A percentile compares a stretch with the other conserved stretches of the same genome.
These are phyloP conservation scores for Pteria penguin DNA, from an alignment of 2,888 invertebrate species.

Conservation along the genomic window DNA sequence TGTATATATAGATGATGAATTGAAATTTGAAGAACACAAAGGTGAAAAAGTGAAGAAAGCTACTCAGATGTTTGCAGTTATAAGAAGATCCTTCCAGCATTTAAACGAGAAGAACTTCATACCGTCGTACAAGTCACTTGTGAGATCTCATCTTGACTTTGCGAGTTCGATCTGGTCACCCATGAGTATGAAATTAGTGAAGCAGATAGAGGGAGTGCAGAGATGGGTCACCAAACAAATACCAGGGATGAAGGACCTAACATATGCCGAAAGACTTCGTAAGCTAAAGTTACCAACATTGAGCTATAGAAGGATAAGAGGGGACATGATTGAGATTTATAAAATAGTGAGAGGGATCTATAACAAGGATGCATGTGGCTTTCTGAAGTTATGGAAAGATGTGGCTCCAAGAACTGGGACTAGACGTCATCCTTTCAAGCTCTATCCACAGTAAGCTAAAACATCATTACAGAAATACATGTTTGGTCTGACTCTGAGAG, in stretches of 20 bases:
- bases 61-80: neutral
- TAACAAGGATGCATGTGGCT: neutral
- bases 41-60: slow-evolving; percentile 7
- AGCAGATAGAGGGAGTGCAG: slow-evolving; percentile 1
- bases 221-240: neutral
- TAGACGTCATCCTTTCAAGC: neutral
- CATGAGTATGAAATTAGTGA: neutral
- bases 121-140: neutral
- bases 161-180: slow-evolving; percentile 2
- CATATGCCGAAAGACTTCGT: neutral
- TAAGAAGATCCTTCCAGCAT: slow-evolving; percentile 10
- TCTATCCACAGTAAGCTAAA: neutral
- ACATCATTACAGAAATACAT: neutral
- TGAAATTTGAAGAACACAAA: slow-evolving; percentile 3
- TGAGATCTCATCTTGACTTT: slow-evolving; percentile 1
- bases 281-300: neutral
- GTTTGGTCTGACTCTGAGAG: neutral
- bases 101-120: neutral
- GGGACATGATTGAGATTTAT: neutral
- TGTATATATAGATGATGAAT: neutral
- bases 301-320: neutral
- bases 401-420: neutral
- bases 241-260: neutral
- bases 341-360: neutral
- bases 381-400: neutral